Conservation (phyloP, 2,888 invertebrate genomes). For the Tiliacea aurago region DNA sequence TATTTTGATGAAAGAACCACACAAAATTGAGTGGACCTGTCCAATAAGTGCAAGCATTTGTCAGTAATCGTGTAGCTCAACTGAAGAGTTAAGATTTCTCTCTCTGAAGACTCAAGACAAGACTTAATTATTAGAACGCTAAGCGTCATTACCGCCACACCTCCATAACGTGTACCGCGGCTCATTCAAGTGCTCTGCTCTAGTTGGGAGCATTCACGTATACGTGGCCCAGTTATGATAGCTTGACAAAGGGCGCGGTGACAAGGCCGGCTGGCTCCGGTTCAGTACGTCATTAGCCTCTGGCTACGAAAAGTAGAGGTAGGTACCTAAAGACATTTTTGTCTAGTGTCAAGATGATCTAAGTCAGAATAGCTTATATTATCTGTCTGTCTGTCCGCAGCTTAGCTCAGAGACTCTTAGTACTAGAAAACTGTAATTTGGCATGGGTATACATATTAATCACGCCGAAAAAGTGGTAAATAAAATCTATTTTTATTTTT, state of each 20-base stretch:
- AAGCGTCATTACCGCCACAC: conserved; percentile 5
- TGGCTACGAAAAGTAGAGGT: background rate
- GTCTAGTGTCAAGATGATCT: background rate
- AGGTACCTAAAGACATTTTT: background rate
- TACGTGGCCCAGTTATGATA: conserved; percentile 38
- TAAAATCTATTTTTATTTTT: no score
- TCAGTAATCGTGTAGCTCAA: no score
- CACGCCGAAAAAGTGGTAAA: no score
- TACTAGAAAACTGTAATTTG: no score
- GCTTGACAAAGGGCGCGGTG: conserved; percentile 46
- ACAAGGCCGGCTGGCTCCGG: conserved; percentile 79
- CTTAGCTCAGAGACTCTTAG: no score
- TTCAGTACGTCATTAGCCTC: conserved; percentile 62
- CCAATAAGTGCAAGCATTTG: no score
- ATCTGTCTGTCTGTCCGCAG: no score
- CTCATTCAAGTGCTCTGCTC: conserved; percentile 35
- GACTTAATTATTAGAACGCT: background rate
- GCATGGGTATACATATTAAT: no score
- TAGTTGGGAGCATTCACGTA: conserved; percentile 22
- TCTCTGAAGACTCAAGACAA: no score
- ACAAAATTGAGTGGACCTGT: no score
- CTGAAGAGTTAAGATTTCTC: no score
- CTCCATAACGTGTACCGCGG: conserved; percentile 2
- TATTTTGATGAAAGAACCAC: no score
- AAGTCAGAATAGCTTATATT: background rate